Percentiles rank a stretch among this genome's conserved stretches.
Conservation (phyloP, 2,888 invertebrate species). For the Drosophila atripex region DNA sequence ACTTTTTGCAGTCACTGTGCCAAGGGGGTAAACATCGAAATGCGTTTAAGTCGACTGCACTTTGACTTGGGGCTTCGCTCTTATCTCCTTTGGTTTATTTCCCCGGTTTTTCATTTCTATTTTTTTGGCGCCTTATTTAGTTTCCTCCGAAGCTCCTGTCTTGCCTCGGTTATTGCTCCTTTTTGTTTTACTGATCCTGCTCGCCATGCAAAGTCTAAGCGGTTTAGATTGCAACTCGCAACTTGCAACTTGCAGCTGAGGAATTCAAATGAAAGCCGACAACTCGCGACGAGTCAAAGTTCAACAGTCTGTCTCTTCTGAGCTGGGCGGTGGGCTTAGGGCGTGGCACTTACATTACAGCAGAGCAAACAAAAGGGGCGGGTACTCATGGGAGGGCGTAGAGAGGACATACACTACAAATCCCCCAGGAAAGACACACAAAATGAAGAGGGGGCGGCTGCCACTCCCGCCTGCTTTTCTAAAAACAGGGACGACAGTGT, state of each 20-base stretch:
- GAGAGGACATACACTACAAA: conserved; percentile 43
- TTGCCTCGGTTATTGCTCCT: conserved; percentile 14
- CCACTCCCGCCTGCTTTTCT: conserved; percentile 63
- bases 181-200: conserved; percentile 54
- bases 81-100: conserved; percentile 15
- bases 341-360: conserved; percentile 25
- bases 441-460: conserved; percentile 14
- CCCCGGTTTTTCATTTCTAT: not conserved
- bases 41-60: conserved; percentile 45
- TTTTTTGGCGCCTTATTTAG: conserved; percentile 19
- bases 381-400: not conserved
- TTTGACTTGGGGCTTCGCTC: conserved; percentile 34
- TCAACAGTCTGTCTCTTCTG: conserved; percentile 72
- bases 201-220: conserved; percentile 68
- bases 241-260: conserved; percentile 34
- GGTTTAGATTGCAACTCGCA: conserved; percentile 52
- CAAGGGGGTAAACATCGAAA: conserved; percentile 37
- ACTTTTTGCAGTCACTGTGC: conserved; percentile 45
- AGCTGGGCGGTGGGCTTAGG: conserved; percentile 2
- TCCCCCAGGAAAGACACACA: conserved; percentile 58
- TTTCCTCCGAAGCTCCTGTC: conserved; percentile 10
- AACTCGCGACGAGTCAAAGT: conserved; percentile 53
- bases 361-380: conserved; percentile 33
- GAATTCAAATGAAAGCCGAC: conserved; percentile 39
- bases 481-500: conserved; percentile 54